Conservation (phyloP, 2,888 invertebrate genomes). For the Ornithoptera alexandrae region DNA sequence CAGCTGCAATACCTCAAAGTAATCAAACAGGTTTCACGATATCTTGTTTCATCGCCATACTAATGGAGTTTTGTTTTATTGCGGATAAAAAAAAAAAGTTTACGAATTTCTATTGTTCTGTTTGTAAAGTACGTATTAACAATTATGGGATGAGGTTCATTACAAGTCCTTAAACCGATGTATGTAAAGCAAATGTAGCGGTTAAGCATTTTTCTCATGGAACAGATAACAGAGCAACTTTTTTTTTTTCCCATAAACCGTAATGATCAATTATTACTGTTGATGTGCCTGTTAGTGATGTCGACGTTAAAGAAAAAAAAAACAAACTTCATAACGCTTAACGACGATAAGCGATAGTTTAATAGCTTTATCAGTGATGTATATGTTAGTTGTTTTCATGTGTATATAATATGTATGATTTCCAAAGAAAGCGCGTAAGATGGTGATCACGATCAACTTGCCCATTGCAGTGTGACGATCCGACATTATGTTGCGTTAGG, state of each 20-base stretch:
- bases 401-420: conserved; percentile 23
- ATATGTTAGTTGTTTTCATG: not conserved
- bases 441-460: conserved; percentile 29
- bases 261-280: not conserved
- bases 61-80: no score
- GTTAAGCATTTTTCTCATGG: not conserved
- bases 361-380: not conserved
- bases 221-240: not conserved
- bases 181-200: not conserved
- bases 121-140: no score
- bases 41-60: no score
- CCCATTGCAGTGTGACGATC: conserved; percentile 27
- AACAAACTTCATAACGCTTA: no score
- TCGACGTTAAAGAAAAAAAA: not conserved
- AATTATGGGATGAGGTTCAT: no score
- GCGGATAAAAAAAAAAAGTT: no score
- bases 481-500: conserved; percentile 20
- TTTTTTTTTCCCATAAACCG: not conserved
- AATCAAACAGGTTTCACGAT: no score
- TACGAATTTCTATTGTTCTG: no score
- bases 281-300: not conserved
- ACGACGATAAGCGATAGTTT: not conserved
- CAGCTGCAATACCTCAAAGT: no score
- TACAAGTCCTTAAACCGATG: no score
- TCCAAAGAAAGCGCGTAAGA: conserved; percentile 30